Evolutionary conservation across 2,797 vertebrate species (phyloP).

Genomic region (Apogon talboti): DNA sequence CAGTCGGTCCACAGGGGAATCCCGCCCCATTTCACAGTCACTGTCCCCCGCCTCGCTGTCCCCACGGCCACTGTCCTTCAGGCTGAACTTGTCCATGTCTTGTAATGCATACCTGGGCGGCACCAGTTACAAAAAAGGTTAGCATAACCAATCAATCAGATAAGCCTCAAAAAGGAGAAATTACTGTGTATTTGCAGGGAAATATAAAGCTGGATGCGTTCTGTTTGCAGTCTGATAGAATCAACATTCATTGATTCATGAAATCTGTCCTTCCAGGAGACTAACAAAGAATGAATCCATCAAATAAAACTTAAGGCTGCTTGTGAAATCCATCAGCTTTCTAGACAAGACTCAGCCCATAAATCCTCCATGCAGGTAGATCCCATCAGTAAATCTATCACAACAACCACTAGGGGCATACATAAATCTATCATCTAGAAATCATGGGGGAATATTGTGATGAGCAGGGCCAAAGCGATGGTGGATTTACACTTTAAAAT

Average conservation of each 20-base stretch:
- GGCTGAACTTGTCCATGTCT: conserved; percentile 99
- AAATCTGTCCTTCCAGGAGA: conserved; percentile 26
- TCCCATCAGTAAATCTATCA: conserved; percentile 64
- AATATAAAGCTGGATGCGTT: conserved; percentile 3
- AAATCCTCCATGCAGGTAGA: conserved; percentile 62
- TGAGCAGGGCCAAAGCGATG: conserved; percentile 31
- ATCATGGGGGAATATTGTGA: conserved; percentile 54
- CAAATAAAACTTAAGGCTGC: conserved; percentile 49
- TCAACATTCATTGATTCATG: conserved; percentile 18
- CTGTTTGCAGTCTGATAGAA: conserved; percentile 21
- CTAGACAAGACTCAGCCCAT: conserved; percentile 43
- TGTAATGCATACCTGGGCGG: conserved; percentile 93
- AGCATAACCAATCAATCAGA: conserved; percentile 6
- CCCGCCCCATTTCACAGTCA: conserved; percentile 98
- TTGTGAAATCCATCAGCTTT: conserved; percentile 58
- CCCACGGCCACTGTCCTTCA: conserved; percentile 98
- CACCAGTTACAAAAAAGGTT: neutral
- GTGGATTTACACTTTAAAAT: conserved; percentile 56
- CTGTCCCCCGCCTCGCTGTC: conserved; percentile 99
- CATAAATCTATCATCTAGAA: conserved; percentile 58
- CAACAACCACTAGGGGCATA: conserved; percentile 51
- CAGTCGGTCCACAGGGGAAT: conserved; percentile 97
- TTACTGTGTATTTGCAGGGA: neutral
- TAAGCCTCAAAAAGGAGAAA: neutral
- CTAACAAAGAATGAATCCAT: conserved; percentile 53